Evolutionary conservation across 37 sponge, comb jelly and placozoan species (phyloP), one percentile per base, ranked within the genome.

Genomic region (Halichondria panicea): DNA sequence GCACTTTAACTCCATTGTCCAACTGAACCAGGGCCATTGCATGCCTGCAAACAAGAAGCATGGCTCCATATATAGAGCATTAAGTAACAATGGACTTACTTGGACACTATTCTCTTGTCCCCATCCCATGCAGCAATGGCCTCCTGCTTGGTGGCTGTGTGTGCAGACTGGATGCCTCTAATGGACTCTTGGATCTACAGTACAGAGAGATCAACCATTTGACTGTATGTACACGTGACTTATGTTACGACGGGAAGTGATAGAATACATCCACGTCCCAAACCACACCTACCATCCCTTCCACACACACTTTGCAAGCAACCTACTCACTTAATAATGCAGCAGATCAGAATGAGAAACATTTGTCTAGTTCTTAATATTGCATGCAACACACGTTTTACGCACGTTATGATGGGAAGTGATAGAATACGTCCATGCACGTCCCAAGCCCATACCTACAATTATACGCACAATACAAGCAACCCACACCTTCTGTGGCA

Each of bases 51-150:
- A 43, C 31, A n/a, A 52, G 15, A 32, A 44, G 25, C 13, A 15
- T 18, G 52, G 52, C 15, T 48, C 13, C 52, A 48, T 48, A 48
- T 48, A 48, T 18, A 48, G 52, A 11, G n/a, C 15, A 48, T 5
- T 27, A 31, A 79, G 15, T 25, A 28, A 22, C n/a, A n/a, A n/a
- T n/a, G n/a, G n/a, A n/a, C 76, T 73, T 12, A 85, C 92, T 78
- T 88, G 19, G 81, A 71, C 6, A 80, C 68, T 1, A 1, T 19
- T 46, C 88, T 88, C 60, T 83, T 66, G 24, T 92, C 92, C 25
- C 89, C 96, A 15, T 92, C 93, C 96, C 96, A 96, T 22, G 87
- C 77, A 15, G 79, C 66, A 35, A 82, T 77, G 30, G 78, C 80
- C 18, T 96, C 86, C 56, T 57, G 62, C 50, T 78, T 79, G 43